Conservation (phyloP, 1,140 invertebrate species). For the Drosophila punjabiensis region DNA sequence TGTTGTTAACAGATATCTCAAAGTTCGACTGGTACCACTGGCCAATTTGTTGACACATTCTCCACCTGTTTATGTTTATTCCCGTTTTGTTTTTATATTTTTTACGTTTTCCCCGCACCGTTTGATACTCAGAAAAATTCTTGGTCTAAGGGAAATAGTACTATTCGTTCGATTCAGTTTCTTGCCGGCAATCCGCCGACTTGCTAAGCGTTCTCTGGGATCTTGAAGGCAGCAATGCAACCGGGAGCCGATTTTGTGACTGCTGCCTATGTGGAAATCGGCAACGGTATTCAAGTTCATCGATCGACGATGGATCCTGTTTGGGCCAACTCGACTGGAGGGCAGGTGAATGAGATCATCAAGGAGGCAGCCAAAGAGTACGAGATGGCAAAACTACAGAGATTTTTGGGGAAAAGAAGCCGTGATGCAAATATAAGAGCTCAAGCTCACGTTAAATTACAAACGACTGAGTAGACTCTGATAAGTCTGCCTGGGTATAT, state of each 20-base stretch:
- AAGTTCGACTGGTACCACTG: not conserved
- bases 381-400: constrained; percentile 36
- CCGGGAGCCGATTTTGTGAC: constrained; percentile 39
- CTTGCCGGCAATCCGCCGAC: constrained; percentile 3
- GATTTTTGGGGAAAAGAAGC: not conserved
- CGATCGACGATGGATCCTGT: constrained; percentile 3
- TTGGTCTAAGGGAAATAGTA: not conserved
- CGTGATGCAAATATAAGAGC: not conserved
- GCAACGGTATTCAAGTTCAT: not conserved
- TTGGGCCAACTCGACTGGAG: not conserved
- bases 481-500: not conserved
- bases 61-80: constrained; percentile 39
- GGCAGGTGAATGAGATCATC: constrained; percentile 49
- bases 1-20: not conserved
- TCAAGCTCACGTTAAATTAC: not conserved
- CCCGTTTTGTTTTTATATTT: constrained; percentile 22
- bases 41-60: constrained; percentile 63
- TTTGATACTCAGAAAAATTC: not conserved
- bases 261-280: constrained; percentile 56
- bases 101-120: not conserved
- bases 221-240: constrained; percentile 8
- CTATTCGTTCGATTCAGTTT: constrained; percentile 28
- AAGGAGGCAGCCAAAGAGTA: constrained; percentile 50
- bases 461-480: constrained; percentile 20
- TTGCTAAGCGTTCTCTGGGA: not conserved